Evolutionary conservation across 2,888 invertebrate genomes (phyloP).

Genomic region (Zygaena filipendulae): DNA sequence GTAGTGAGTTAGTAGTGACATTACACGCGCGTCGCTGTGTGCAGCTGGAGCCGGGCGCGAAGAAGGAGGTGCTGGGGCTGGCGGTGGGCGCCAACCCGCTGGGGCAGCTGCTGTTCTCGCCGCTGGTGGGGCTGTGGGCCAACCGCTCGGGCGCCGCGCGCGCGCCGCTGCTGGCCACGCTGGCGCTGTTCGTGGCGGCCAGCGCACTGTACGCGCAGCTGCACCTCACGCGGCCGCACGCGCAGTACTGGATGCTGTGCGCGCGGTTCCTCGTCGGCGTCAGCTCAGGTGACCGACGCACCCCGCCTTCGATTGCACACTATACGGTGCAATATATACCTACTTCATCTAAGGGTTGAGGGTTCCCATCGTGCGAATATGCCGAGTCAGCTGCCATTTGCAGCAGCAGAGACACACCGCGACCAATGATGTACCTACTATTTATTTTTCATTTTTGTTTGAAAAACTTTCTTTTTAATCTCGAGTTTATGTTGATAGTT

Average conservation of each 20-base stretch:
- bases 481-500: too few relatives aligned
- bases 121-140: conserved; percentile 86
- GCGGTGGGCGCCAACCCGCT: conserved; percentile 89
- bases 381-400: too few relatives aligned
- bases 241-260: conserved; percentile 79
- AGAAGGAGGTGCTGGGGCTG: conserved; percentile 85
- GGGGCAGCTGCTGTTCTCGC: conserved; percentile 88
- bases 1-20: not conserved
- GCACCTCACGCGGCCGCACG: conserved; percentile 73
- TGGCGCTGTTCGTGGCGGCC: conserved; percentile 77
- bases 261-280: conserved; percentile 85
- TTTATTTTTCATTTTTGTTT: too few relatives aligned
- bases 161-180: conserved; percentile 75
- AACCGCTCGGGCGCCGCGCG: conserved; percentile 79
- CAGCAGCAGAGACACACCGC: too few relatives aligned
- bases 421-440: too few relatives aligned
- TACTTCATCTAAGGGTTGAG: too few relatives aligned
- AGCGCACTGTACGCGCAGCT: conserved; percentile 81
- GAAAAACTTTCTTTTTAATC: too few relatives aligned
- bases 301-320: too few relatives aligned
- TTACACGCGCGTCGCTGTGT: conserved; percentile 19
- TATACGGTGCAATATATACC: too few relatives aligned
- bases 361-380: too few relatives aligned
- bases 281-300: conserved; percentile 73
- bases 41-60: conserved; percentile 81